A percentile compares a stretch with the other conserved stretches of the same genome.
Conservation (phyloP, 1,140 invertebrate genomes). For the Formica selysi region DNA sequence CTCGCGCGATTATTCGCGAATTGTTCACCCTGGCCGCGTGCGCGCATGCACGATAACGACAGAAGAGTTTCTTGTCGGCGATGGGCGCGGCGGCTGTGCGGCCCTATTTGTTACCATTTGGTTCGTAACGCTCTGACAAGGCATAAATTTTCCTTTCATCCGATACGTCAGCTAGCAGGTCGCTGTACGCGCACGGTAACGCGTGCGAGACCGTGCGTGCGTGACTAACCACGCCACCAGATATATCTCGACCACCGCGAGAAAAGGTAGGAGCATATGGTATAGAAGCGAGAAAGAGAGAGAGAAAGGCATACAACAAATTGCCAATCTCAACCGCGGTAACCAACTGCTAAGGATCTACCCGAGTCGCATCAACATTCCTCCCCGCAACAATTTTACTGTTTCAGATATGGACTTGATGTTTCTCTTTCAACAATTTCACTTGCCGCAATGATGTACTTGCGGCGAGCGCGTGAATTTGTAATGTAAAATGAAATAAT, state of each 20-base stretch:
- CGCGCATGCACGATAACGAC: slow-evolving; percentile 62
- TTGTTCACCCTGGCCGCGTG: slow-evolving; percentile 71
- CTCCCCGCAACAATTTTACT: slow-evolving; percentile 66
- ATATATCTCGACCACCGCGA: slow-evolving; percentile 24
- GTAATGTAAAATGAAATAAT: background rate
- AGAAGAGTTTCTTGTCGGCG: slow-evolving; percentile 66
- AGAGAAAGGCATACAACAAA: slow-evolving; percentile 70
- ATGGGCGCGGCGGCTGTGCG: slow-evolving; percentile 8
- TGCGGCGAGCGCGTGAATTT: background rate
- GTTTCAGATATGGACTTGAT: slow-evolving; percentile 56
- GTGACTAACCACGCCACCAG: slow-evolving; percentile 38
- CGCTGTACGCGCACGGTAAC: slow-evolving; percentile 24
- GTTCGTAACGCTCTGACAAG: slow-evolving; percentile 47
- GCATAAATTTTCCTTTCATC: slow-evolving; percentile 73
- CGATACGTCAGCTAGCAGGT: slow-evolving; percentile 55
- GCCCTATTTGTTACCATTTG: slow-evolving; percentile 70
- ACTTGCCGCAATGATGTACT: background rate
- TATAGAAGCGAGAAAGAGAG: background rate
- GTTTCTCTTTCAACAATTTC: slow-evolving; percentile 9
- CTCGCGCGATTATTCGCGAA: slow-evolving; percentile 74
- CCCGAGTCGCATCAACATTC: slow-evolving; percentile 72
- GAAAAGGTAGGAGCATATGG: background rate
- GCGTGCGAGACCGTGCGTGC: slow-evolving; percentile 43
- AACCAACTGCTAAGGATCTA: slow-evolving; percentile 39
- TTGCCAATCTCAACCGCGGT: slow-evolving; percentile 76